Evolutionary conservation across 2,797 vertebrate genomes (phyloP), one percentile per base, ranked within the genome.

Genomic region (Sternarchorhynchus goeldii): DNA sequence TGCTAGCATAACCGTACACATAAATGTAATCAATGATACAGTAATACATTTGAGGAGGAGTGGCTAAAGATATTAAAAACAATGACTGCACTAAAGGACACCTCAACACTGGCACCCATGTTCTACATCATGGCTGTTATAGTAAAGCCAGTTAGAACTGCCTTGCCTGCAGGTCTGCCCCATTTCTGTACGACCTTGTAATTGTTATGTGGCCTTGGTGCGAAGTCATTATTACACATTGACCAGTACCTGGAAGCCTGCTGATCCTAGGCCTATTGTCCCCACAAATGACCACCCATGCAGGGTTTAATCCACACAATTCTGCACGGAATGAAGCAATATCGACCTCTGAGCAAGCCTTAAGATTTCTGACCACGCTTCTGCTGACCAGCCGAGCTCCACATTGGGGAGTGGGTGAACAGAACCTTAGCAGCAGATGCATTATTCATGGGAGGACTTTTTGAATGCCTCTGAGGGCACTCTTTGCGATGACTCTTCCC

Each of bases 151-250:
- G 20, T 3, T 2, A 68, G 20, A 53, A 7, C 1, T 29, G 29
- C 25, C 20, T 12, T 31, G 67, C 45, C 50, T 53, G 16, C 12
- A 55, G 45, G 45, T 50, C 45, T 50, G 45, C 45, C 45, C 45
- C 45, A 50, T 14, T 50, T 10, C 45, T 53, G 45, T 14, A n/a
- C 25, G 41, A 34, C 41, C 66, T 64, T 59, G 73, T 90, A 90
- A 90, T 86, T 90, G 90, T 81, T 85, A 85, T 78, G 83, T 88
- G 82, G 84, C 85, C 84, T 68, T 76, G 77, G 80, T 86, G 81
- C 31, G 39, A 71, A 71, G 55, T 31, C 12, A 70, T 77, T 69
- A 63, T 77, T 77, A 68, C 36, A 36, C 31, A 12, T 12, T 32
- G 41, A 71, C 57, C 76, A 71, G 8, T 70, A 60, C 36, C 8